These are phyloP conservation scores for Phacellophora camtschatica DNA, from an alignment of 30 jellyfish, hydroid and myxozoan genomes.

Conservation along the genomic window DNA sequence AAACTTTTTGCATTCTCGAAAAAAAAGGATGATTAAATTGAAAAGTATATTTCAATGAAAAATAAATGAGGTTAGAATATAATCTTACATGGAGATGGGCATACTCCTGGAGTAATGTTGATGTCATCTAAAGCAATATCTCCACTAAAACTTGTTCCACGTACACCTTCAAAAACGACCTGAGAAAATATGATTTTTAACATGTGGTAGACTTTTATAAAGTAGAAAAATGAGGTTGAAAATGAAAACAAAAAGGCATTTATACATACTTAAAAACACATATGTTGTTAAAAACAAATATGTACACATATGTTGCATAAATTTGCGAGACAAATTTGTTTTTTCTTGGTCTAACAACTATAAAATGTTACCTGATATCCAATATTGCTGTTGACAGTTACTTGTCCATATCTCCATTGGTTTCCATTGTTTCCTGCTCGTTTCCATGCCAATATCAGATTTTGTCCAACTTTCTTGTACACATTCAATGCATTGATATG, in stretches of 20 bases:
- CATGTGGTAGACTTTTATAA: too few relatives aligned
- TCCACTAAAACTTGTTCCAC: conserved; percentile 88
- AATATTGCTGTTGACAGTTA: conserved; percentile 48
- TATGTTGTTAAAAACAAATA: not conserved
- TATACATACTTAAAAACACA: not conserved
- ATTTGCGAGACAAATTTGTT: not conserved
- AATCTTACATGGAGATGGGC: conserved; percentile 78
- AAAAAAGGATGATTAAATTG: too few relatives aligned
- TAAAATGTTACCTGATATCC: conserved; percentile 82
- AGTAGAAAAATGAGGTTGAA: too few relatives aligned
- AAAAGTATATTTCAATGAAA: not conserved
- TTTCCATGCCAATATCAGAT: conserved; percentile 62
- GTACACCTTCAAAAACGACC: conserved; percentile 90
- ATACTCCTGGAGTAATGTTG: conserved; percentile 69
- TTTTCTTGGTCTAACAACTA: too few relatives aligned
- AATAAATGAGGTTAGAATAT: not conserved
- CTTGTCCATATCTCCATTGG: conserved; percentile 82
- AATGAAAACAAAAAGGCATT: too few relatives aligned
- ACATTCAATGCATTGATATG: conserved; percentile 78
- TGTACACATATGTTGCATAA: not conserved
- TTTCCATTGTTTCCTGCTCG: conserved; percentile 95
- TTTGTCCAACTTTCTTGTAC: conserved; percentile 66
- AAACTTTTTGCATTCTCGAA: too few relatives aligned
- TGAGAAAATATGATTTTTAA: too few relatives aligned
- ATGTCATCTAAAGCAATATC: conserved; percentile 92